Base-by-base conservation (phyloP, 2,113 vertebrate species). In the Corythoichthys haematopterus region DNA sequence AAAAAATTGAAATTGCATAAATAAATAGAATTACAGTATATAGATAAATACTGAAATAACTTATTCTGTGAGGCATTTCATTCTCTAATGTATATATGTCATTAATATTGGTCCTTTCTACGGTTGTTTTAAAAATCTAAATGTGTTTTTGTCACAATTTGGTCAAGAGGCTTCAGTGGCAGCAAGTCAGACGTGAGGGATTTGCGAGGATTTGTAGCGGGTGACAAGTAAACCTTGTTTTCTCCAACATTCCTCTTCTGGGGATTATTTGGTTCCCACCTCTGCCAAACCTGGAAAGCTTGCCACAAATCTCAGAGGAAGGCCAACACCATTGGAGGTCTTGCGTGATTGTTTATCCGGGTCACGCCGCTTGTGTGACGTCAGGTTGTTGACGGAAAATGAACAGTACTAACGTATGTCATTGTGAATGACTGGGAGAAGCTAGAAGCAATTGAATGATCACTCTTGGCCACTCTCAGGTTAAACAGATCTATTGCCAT, bases 191-290 rank as follows among this genome's bases (percentile, higher is more conserved):
- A 10, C 15, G n/a, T 43, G 16, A 20, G 38, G 58, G 58, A 60
- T 60, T 60, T 43, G 58, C n/a, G 1, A 12, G 37, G 37, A 59
- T 38, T 59, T 38, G 36, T 58, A 15, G n/a, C 1, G 37, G 36
- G 14, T n/a, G 15, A 60, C 58, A 61, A 61, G 9, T n/a, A 16
- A 43, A 43, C 37, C 58, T 61, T 61, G 58, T 61, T 61, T 61
- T 61, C 58, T 11, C 58, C 58, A 45, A 61, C 58, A 61, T 61
- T 61, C 58, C 57, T 72, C 15, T 63, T 50, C 64, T 15, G 40
- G 11, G 76, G 60, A 57, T 71, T 80, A 66, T 80, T 67, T 81
- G 71, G 69, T 64, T 74, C 76, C 75, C 1, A 20, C 46, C 60
- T 28, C 47, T 14, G 28, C 58, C 71, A 35, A 16, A 69, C 46